Conservation (phyloP, 2,888 invertebrate genomes). For the Aphidoletes aphidimyza region DNA sequence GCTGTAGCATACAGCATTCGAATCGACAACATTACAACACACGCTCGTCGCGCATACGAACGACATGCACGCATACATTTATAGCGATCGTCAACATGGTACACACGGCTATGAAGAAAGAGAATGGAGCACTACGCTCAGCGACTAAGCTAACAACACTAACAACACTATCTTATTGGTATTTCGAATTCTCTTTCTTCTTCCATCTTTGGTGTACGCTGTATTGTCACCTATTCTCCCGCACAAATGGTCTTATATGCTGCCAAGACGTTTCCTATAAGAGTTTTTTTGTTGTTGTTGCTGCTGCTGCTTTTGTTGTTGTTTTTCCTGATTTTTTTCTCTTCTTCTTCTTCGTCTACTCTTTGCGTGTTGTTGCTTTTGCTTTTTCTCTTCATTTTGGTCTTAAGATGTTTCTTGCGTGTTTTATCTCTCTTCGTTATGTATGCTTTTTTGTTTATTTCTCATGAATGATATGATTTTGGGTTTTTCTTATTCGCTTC, state of each 20-base stretch:
- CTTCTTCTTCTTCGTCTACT: neutral
- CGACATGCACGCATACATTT: neutral
- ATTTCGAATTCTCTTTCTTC: conserved; percentile 32
- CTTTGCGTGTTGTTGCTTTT: conserved; percentile 4
- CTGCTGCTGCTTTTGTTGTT: conserved; percentile 9
- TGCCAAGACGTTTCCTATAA: conserved; percentile 47
- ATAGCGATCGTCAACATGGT: neutral
- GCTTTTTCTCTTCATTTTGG: neutral
- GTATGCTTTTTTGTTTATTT: conserved; percentile 16
- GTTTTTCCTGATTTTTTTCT: neutral
- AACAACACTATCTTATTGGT: conserved; percentile 23
- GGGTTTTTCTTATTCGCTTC: conserved; percentile 31
- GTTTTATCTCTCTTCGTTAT: neutral
- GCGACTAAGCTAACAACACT: neutral
- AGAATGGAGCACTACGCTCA: conserved; percentile 35
- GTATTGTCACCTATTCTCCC: conserved; percentile 27
- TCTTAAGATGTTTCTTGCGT: neutral
- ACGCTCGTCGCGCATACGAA: neutral
- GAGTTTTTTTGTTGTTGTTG: neutral
- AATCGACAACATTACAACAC: conserved; percentile 1
- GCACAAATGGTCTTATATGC: conserved; percentile 48
- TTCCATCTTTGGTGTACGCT: neutral
- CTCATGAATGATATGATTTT: conserved; percentile 5
- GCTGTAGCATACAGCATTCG: conserved; percentile 43
- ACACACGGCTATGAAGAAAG: conserved; percentile 26